phyloP scores from a whole-genome alignment of 2,797 vertebrate species.

The Xiphophorus birchmanni region DNA sequence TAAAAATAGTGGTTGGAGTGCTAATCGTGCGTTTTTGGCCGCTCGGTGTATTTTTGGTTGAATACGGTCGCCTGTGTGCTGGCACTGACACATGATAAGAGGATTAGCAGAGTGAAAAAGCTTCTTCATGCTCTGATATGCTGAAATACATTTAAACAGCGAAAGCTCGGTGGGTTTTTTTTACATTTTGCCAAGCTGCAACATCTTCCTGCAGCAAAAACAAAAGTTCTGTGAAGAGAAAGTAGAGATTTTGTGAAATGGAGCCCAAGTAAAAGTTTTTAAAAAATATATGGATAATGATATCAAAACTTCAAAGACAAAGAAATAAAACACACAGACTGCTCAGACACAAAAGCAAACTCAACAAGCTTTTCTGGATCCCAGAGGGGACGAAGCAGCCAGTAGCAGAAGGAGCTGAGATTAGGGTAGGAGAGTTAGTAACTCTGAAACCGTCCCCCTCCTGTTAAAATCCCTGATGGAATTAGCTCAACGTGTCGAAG shows the following conservation, averaged over 20 bases:
- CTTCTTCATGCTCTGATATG: conserved; percentile 38
- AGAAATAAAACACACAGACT: conserved; percentile 22
- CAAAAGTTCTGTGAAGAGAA: background rate
- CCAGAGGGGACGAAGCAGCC: conserved; percentile 33
- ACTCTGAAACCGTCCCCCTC: conserved; percentile 41
- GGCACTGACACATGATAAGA: conserved; percentile 59
- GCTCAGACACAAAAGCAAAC: conserved; percentile 39
- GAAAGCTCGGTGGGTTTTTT: conserved; percentile 18
- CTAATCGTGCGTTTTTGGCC: conserved; percentile 11
- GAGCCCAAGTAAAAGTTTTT: background rate
- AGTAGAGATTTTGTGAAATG: background rate
- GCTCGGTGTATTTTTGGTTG: conserved; percentile 19
- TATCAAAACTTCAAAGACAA: conserved; percentile 1
- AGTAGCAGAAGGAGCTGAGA: conserved; percentile 42
- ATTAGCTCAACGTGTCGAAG: conserved; percentile 57
- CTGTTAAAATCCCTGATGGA: conserved; percentile 55
- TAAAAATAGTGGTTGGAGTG: conserved; percentile 3
- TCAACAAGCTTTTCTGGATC: conserved; percentile 36
- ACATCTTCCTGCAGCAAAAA: conserved; percentile 8
- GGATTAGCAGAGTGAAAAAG: conserved; percentile 64
- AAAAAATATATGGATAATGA: background rate
- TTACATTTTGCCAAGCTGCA: conserved; percentile 1
- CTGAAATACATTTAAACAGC: conserved; percentile 23
- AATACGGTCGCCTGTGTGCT: conserved; percentile 20
- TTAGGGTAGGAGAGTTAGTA: conserved; percentile 34